Evolutionary conservation across 2,888 invertebrate genomes (phyloP), one percentile per base, ranked within the genome.

Genomic region (Sarcophaga variegata): DNA sequence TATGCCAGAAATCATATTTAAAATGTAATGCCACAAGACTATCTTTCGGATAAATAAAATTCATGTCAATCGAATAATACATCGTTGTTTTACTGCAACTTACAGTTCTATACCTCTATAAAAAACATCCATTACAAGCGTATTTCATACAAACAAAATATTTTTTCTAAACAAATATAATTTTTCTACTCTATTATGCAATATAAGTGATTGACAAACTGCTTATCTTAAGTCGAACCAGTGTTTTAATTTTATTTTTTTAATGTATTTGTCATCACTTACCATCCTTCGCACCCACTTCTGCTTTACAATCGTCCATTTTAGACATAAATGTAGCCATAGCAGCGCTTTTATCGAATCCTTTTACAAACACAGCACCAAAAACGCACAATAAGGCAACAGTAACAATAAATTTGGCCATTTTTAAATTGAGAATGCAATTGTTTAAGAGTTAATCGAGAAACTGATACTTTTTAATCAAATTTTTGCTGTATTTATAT

Each of bases 231-330:
- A 37, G 2, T 37, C 37, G 8, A 37, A 37, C 2, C 8, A 10
- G 37, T 10, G 2, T 37, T 37, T 37, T 10, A 37, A 37, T 37
- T 37, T 37, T 2, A 37, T 37, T 37, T 37, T 27, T 37, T 37
- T 37, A 37, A 37, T 2, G 0, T 17, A 54, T 54, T 54, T 54
- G 4, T 17, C 54, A 17, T 54, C 17, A 54, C 54, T 54, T 78
- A 91, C 91, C 89, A 70, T 91, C 90, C 8, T 83, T 88, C 25
- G 93, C 93, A 4, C 92, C 91, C 4, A 90, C 89, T 83, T 92
- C 90, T 2, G 64, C 84, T 62, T 90, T 89, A 83, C 93, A 94
- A 10, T 79, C 63, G 12, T 90, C 90, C 8, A 90, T 89, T 25
- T 74, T 54, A 17, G 77, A 74, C 85, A 89, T 76, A n/a, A 91